Conservation (phyloP, 2,888 invertebrate species). For the Polyommatus iphigenia region DNA sequence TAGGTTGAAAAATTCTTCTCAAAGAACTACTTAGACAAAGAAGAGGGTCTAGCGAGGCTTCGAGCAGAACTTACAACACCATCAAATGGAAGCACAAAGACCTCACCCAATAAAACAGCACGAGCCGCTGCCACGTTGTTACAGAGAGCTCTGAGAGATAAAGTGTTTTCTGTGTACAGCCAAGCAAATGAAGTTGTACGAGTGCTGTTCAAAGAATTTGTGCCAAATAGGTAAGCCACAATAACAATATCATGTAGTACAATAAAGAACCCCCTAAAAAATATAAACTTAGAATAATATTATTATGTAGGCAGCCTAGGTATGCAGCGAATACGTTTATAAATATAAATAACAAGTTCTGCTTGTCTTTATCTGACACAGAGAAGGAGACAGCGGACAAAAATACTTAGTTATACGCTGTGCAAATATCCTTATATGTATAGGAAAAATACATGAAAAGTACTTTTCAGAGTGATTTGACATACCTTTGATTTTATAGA, state of each 20-base stretch:
- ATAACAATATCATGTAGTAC: too few relatives aligned
- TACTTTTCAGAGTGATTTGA: too few relatives aligned
- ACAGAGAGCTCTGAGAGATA: constrained; percentile 90
- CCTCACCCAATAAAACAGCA: constrained; percentile 88
- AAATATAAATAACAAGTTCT: too few relatives aligned
- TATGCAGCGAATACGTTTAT: too few relatives aligned
- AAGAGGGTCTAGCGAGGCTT: constrained; percentile 89
- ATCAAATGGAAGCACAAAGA: constrained; percentile 67
- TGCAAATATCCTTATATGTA: too few relatives aligned
- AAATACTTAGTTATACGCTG: too few relatives aligned
- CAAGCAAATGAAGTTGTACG: constrained; percentile 90
- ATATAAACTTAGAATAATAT: too few relatives aligned
- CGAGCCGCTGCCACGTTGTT: constrained; percentile 89
- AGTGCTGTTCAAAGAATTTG: constrained; percentile 90
- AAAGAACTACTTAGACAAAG: constrained; percentile 93
- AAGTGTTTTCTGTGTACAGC: constrained; percentile 93
- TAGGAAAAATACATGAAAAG: too few relatives aligned
- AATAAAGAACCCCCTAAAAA: too few relatives aligned
- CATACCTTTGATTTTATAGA: constrained; percentile 66
- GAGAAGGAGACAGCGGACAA: too few relatives aligned
- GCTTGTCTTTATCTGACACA: too few relatives aligned
- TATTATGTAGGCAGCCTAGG: too few relatives aligned
- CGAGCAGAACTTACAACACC: constrained; percentile 67
- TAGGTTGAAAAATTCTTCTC: constrained; percentile 95
- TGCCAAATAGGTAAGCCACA: constrained; percentile 91